phyloP scores from a whole-genome alignment of 2,888 invertebrate species.

The Heliconius erato region DNA sequence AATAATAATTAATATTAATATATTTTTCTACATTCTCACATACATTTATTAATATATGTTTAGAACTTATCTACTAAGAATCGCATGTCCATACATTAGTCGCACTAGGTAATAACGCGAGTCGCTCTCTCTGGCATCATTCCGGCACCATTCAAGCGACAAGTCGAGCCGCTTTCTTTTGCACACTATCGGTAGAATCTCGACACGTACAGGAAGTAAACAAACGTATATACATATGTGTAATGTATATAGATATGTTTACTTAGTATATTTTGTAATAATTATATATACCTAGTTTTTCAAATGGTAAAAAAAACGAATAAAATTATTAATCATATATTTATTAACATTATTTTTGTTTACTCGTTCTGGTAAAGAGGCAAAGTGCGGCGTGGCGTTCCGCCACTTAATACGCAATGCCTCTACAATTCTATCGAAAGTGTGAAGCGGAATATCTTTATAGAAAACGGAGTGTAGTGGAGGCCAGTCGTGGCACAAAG shows the following conservation, averaged over 20 bases:
- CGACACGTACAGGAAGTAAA: constrained; percentile 28
- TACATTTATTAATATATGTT: background rate
- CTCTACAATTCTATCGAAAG: no score
- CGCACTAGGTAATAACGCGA: constrained; percentile 38
- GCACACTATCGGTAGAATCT: constrained; percentile 46
- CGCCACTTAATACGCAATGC: no score
- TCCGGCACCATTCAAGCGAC: constrained; percentile 51
- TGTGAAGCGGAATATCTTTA: no score
- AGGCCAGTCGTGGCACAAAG: no score
- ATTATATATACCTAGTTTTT: no score
- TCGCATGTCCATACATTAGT: constrained; percentile 33
- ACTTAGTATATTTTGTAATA: background rate
- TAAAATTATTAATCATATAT: no score
- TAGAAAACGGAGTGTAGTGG: no score
- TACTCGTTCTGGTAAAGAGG: no score
- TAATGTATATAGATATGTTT: constrained; percentile 3
- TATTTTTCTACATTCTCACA: background rate
- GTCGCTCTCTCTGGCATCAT: constrained; percentile 52
- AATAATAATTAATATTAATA: background rate
- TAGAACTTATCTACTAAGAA: constrained; percentile 12
- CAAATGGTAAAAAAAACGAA: no score
- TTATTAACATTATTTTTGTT: no score
- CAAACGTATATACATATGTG: constrained; percentile 2
- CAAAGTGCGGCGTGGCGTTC: no score
- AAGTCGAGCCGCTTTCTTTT: constrained; percentile 55